Base-by-base conservation (phyloP, 2,113 vertebrate genomes). In the Archilochus colubris region DNA sequence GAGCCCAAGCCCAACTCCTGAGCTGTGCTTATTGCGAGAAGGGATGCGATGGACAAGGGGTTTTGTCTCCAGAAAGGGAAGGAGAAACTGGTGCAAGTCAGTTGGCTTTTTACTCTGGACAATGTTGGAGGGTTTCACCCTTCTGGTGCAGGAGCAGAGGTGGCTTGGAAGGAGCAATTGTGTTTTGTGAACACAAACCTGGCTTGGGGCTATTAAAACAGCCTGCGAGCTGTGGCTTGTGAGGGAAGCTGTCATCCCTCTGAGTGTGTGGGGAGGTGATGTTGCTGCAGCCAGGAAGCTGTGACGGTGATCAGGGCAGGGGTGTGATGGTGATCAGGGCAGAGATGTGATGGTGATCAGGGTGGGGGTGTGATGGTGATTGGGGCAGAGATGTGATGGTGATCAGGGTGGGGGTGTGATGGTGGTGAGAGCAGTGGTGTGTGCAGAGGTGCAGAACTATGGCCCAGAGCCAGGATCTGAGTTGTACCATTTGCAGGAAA, bases 231-330 rank as follows among this genome's bases (percentile, higher is more conserved):
- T 0, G 0, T 57, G 67, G 31, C 73, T 58, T 38, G 28, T 43
- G 23, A 25, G 51, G 68, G 82, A 59, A 70, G 44, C 72, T 66
- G 40, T n/a, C 22, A 3, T 67, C 16, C 6, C 14, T 55, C 9
- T 48, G 62, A 33, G 36, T 1, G 25, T 64, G 62, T 0, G 1
- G 27, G 25, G 38, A 46, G 31, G 2, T 53, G 74, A 31, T 1
- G 4, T 40, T 50, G 25, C 61, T 63, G 3, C 0, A 10, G 77
- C 48, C 0, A 0, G 43, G 55, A 9, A 1, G 1, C 22, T 11
- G 23, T 22, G 76, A 18, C 14, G 36, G 36, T 38, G 36, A 38
- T 38, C 36, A 36, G 36, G 54, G 13, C 48, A 9, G 28, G 6
- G 17, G 6, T 21, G 73, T n/a, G n/a, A n/a, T n/a, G n/a, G n/a